Percentiles rank a stretch among this genome's conserved stretches.
Conservation (phyloP, 2,888 invertebrate species). For the Limnephilus rhombicus region DNA sequence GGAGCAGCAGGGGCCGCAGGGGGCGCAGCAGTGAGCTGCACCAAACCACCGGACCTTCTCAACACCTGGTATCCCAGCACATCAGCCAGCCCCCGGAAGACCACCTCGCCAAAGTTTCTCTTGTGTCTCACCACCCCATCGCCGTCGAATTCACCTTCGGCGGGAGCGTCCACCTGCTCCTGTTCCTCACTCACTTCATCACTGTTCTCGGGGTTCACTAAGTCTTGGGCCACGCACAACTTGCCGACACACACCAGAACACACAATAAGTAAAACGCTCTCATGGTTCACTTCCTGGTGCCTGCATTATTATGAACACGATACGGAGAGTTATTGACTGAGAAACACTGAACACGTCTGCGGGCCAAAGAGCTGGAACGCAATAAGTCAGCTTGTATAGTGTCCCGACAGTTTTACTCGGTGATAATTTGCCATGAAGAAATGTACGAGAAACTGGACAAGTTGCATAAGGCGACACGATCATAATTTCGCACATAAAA, state of each 20-base stretch:
- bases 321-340: constrained; percentile 20
- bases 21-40: constrained; percentile 68
- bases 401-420: constrained; percentile 64
- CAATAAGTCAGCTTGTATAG: constrained; percentile 60
- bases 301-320: constrained; percentile 49
- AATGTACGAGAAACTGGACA: constrained; percentile 62
- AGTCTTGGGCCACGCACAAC: constrained; percentile 27
- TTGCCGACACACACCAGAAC: constrained; percentile 38
- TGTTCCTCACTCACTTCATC: constrained; percentile 10
- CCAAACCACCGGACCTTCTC: constrained; percentile 69
- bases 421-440: constrained; percentile 64
- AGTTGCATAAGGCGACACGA: constrained; percentile 64
- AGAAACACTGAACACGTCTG: constrained; percentile 54
- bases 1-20: constrained; percentile 74
- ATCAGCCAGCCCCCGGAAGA: constrained; percentile 76
- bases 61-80: constrained; percentile 75
- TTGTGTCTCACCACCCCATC: constrained; percentile 72
- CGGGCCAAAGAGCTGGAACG: constrained; percentile 55
- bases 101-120: constrained; percentile 76
- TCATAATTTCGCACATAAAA: constrained; percentile 62
- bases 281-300: constrained; percentile 58
- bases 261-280: constrained; percentile 31
- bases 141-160: constrained; percentile 26
- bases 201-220: neutral
- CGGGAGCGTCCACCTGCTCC: neutral